A percentile compares a stretch with the other conserved stretches of the same genome.
Evolutionary conservation across 2,113 vertebrate genomes (phyloP).

Genomic region (Ginglymostoma cirratum): DNA sequence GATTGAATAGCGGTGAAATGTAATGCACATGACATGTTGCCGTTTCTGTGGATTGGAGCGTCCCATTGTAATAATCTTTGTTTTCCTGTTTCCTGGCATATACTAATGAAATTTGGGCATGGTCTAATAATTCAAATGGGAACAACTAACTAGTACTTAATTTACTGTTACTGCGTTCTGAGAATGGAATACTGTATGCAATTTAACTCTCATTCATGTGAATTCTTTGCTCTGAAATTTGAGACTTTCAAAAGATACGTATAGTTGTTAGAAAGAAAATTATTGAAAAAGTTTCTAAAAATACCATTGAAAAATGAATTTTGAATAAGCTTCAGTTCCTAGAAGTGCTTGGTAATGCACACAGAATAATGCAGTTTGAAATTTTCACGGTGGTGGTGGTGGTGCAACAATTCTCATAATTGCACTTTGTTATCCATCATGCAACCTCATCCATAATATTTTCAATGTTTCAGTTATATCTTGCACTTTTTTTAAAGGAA

Average conservation of each 20-base stretch:
- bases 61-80: background rate
- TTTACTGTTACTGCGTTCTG: background rate
- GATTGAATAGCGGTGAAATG: background rate
- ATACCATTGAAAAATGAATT: background rate
- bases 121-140: background rate
- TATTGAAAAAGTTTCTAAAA: background rate
- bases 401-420: background rate
- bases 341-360: background rate
- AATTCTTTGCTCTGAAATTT: background rate
- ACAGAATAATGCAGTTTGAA: background rate
- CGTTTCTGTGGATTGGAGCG: background rate
- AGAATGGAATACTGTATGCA: background rate
- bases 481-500: background rate
- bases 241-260: background rate
- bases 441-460: background rate
- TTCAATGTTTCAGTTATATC: conserved; percentile 4
- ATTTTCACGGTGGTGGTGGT: background rate
- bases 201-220: background rate
- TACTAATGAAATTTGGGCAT: background rate
- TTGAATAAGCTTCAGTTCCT: background rate
- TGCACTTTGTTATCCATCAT: background rate
- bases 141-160: background rate
- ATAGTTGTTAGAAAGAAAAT: background rate
- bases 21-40: background rate
- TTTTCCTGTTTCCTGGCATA: background rate